phyloP scores from a whole-genome alignment of 1,140 invertebrate genomes.

The Propsilocerus akamusi region DNA sequence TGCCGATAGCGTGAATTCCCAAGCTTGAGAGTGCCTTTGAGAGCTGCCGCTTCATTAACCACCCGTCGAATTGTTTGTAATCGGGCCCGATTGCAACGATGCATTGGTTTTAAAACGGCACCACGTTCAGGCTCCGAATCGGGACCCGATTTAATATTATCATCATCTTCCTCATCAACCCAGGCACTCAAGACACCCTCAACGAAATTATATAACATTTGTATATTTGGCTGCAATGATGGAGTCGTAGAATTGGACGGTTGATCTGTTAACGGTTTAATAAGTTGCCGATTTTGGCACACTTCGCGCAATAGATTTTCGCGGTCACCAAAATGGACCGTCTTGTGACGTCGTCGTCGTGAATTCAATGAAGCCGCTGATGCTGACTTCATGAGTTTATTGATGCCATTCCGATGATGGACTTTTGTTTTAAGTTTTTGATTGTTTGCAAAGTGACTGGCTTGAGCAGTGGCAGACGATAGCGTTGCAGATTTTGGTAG shows the following conservation, averaged over 20 bases:
- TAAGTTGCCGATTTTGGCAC: constrained; percentile 34
- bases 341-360: constrained; percentile 45
- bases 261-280: constrained; percentile 22
- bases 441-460: neutral
- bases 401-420: constrained; percentile 10
- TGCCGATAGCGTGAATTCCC: constrained; percentile 45
- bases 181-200: constrained; percentile 46
- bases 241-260: constrained; percentile 9
- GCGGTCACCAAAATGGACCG: constrained; percentile 52
- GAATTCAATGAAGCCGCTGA: constrained; percentile 29
- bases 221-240: constrained; percentile 46
- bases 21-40: constrained; percentile 37
- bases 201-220: constrained; percentile 56
- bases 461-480: constrained; percentile 6
- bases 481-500: constrained; percentile 4
- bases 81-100: constrained; percentile 40
- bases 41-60: constrained; percentile 40
- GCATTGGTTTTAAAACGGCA: constrained; percentile 36
- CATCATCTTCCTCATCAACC: constrained; percentile 44
- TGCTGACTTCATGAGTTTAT: constrained; percentile 23
- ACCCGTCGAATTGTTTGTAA: constrained; percentile 40
- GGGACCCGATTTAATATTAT: constrained; percentile 36
- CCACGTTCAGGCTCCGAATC: constrained; percentile 41
- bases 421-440: constrained; percentile 2
- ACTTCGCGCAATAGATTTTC: constrained; percentile 47